Percentiles rank a stretch among this genome's conserved stretches.
Conservation (phyloP, 2,888 invertebrate species). For the Malthinus seriepunctatus region DNA sequence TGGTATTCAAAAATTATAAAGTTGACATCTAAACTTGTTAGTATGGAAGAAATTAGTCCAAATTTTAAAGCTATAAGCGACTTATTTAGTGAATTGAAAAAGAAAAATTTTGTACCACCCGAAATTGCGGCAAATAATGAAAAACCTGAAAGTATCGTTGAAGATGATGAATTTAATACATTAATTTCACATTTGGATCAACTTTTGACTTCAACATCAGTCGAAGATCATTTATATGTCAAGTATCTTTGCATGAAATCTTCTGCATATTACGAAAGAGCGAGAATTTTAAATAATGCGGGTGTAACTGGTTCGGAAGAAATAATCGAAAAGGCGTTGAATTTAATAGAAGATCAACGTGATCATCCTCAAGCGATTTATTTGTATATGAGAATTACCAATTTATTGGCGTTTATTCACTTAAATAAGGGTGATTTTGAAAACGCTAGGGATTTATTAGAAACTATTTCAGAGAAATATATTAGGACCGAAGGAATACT, state of each 20-base stretch:
- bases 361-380: conserved; percentile 50
- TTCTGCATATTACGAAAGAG: conserved; percentile 50
- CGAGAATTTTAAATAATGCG: conserved; percentile 44
- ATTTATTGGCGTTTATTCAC: conserved; percentile 61
- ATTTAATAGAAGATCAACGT: conserved; percentile 38
- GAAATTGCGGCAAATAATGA: no score
- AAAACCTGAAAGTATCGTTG: no score
- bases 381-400: conserved; percentile 61
- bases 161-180: conserved; percentile 21
- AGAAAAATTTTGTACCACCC: no score
- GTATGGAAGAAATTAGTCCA: no score
- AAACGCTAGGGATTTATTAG: conserved; percentile 57
- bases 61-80: no score
- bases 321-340: conserved; percentile 42
- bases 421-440: conserved; percentile 58
- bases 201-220: conserved; percentile 17
- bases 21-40: no score
- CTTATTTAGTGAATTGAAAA: no score
- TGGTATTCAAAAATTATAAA: no score
- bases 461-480: conserved; percentile 47
- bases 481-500: conserved; percentile 33
- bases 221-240: conserved; percentile 34
- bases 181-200: conserved; percentile 33
- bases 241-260: conserved; percentile 47
- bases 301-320: conserved; percentile 40